Base-by-base conservation (phyloP, 2,888 invertebrate genomes). In the Amiota mariae region DNA sequence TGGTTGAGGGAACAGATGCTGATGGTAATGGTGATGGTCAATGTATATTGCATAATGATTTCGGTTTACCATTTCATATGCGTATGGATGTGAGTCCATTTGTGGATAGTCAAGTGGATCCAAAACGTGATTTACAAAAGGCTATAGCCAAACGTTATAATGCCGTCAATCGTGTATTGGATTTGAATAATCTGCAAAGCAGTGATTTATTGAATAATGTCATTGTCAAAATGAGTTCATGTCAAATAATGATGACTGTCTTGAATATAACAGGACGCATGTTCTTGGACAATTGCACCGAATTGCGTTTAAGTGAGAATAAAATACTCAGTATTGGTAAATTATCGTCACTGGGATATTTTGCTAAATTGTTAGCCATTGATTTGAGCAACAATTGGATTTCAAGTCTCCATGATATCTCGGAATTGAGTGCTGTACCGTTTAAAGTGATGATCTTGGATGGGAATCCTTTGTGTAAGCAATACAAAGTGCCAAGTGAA, bases 371-470 rank as follows among this genome's bases (percentile, higher is more conserved):
- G 57, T 84, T 84, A 54, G 88, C 87, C 1, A 71, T 89, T n/a
- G 89, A 89, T 72, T 77, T 89, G 59, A 78, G 86, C 2, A 80
- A 82, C 48, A 89, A 89, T 74, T 87, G 87, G 87, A 82, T 89
- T 15, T 78, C 82, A 15, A 80, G 84, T 12, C 77, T 89, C 24
- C 63, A 80, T 36, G 80, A 81, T 11, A 81, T 89, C 10, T 78
- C 80, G 66, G 80, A 84, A 8, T 71, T 89, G 1, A 80, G 82
- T 10, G 78, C 79, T 15, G 75, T 89, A 12, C 82, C 82, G 0
- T 73, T 89, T 4, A 88, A 84, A 71, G 84, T 88, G 0, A 73
- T 89, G 70, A 76, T 80, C 0, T 74, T 89, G 8, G 83, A 87
- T 72, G 89, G 89, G 0, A 89, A 89, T 82, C 88, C 87, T 0